These are phyloP conservation scores for Nomada lathburiana DNA, from an alignment of 2,888 invertebrate species.

Conservation along the genomic window DNA sequence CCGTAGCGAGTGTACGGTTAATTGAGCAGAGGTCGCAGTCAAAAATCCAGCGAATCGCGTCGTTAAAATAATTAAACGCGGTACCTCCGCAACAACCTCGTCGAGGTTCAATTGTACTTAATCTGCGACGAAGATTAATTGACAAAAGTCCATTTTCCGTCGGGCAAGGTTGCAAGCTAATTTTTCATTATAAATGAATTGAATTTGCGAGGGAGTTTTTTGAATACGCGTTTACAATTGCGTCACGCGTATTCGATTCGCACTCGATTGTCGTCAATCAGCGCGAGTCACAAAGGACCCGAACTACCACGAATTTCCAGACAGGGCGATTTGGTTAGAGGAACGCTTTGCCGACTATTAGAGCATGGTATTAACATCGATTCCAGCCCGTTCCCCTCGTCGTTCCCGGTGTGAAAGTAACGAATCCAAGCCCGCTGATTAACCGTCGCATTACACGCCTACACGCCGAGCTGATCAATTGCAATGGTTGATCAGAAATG, in stretches of 20 bases:
- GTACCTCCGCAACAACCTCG: not conserved
- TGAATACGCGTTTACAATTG: not conserved
- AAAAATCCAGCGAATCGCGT: constrained; percentile 6
- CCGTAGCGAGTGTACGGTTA: constrained; percentile 3
- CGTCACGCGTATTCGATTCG: not conserved
- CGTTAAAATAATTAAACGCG: constrained; percentile 31
- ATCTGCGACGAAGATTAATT: not conserved
- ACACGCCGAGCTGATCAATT: not conserved
- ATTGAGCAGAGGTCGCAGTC: constrained; percentile 1
- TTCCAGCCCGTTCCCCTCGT: not conserved
- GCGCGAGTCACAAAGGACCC: constrained; percentile 1
- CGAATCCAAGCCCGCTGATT: constrained; percentile 31
- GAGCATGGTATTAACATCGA: constrained; percentile 35
- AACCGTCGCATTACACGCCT: constrained; percentile 33
- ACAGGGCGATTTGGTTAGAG: constrained; percentile 6
- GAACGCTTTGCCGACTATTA: constrained; percentile 20
- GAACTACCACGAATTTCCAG: constrained; percentile 4
- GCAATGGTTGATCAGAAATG: constrained; percentile 1
- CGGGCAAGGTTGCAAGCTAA: too few relatives aligned
- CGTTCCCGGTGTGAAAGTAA: constrained; percentile 11
- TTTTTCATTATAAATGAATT: too few relatives aligned
- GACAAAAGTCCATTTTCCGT: constrained; percentile 12
- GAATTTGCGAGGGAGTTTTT: too few relatives aligned
- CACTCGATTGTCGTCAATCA: constrained; percentile 8
- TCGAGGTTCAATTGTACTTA: not conserved